phyloP scores from a whole-genome alignment of 2,888 invertebrate species.

The Melolontha melolontha region DNA sequence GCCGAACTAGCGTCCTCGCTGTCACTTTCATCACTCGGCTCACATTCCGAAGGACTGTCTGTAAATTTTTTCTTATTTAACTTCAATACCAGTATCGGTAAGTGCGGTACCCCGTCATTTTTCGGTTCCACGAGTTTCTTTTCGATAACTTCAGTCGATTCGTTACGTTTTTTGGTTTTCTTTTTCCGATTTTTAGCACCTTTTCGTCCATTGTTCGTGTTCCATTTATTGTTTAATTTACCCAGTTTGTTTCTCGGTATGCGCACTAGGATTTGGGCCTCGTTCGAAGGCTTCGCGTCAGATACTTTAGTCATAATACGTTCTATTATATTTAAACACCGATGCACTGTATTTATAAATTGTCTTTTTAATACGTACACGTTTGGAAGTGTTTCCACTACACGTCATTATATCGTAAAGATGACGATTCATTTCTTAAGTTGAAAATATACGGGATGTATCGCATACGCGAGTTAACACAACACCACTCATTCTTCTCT shows the following conservation, averaged over 20 bases:
- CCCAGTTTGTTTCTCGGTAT: conserved; percentile 19
- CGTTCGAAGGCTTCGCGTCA: background rate
- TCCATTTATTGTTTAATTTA: conserved; percentile 20
- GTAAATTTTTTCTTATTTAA: background rate
- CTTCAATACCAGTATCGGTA: conserved; percentile 15
- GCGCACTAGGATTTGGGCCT: conserved; percentile 17
- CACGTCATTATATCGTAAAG: conserved; percentile 2
- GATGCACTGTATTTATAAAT: conserved; percentile 3
- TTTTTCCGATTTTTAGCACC: conserved; percentile 3
- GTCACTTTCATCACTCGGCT: background rate
- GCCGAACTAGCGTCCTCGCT: background rate
- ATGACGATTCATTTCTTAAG: conserved; percentile 13
- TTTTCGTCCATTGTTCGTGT: background rate
- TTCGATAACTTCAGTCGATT: background rate
- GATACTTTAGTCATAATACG: conserved; percentile 30
- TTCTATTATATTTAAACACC: background rate
- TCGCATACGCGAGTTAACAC: background rate
- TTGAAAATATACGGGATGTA: background rate
- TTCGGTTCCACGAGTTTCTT: background rate
- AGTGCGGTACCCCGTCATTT: background rate
- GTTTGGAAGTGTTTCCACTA: background rate
- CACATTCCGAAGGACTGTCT: background rate
- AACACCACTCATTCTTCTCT: background rate
- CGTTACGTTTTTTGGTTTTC: background rate
- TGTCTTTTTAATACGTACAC: conserved; percentile 1